These are phyloP conservation scores for Polylopha cassiicola DNA, from an alignment of 2,888 invertebrate species.

Conservation along the genomic window DNA sequence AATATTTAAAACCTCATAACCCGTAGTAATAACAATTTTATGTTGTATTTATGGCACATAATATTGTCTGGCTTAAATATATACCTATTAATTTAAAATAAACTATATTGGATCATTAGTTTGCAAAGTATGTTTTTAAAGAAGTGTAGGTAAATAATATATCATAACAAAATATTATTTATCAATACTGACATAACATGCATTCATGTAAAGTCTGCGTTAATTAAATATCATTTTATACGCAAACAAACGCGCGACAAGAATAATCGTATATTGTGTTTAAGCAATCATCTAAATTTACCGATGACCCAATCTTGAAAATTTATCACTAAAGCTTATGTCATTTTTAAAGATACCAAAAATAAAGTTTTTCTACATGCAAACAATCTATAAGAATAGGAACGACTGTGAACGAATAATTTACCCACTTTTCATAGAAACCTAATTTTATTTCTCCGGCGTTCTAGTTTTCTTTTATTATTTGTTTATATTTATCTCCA, in stretches of 20 bases:
- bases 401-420: too few species aligned
- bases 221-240: background rate
- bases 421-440: background rate
- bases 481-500: slow-evolving; percentile 14
- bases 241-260: too few species aligned
- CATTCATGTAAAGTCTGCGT: slow-evolving; percentile 11
- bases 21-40: too few species aligned
- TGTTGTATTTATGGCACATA: too few species aligned
- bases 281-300: slow-evolving; percentile 21
- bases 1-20: too few species aligned
- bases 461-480: slow-evolving; percentile 7
- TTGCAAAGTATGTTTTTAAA: too few species aligned
- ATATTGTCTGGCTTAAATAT: too few species aligned
- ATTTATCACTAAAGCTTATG: slow-evolving; percentile 1
- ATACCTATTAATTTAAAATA: too few species aligned
- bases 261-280: slow-evolving; percentile 3
- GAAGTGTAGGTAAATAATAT: too few species aligned
- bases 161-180: too few species aligned
- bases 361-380: background rate
- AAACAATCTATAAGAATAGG: background rate
- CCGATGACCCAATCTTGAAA: slow-evolving; percentile 8
- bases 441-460: background rate
- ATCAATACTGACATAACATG: too few species aligned
- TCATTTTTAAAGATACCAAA: background rate
- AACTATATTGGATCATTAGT: too few species aligned